Conservation (phyloP, 2,888 invertebrate species). For the Drosophila macrothrix region DNA sequence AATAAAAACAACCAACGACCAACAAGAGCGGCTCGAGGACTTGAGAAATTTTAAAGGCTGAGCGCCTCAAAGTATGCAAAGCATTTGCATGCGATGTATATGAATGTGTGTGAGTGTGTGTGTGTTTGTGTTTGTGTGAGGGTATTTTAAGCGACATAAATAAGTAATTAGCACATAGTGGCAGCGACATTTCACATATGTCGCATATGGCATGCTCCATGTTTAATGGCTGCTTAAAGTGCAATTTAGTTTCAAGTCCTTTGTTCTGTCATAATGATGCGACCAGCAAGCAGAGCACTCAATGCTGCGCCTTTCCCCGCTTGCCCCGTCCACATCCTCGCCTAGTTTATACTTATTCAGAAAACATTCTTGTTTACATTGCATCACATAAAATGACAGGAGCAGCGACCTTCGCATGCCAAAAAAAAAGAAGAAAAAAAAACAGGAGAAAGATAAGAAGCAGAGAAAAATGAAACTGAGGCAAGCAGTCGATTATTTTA, state of each 20-base stretch:
- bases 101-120: not conserved
- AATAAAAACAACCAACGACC: slow-evolving; percentile 12
- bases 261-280: slow-evolving; percentile 71
- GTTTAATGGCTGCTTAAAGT: slow-evolving; percentile 74
- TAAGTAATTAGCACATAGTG: slow-evolving; percentile 77
- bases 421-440: slow-evolving; percentile 1
- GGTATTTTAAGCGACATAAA: slow-evolving; percentile 63
- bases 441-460: slow-evolving; percentile 6
- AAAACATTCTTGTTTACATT: slow-evolving; percentile 58
- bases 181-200: slow-evolving; percentile 47
- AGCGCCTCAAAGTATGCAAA: slow-evolving; percentile 44
- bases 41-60: slow-evolving; percentile 37
- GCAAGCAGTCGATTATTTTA: slow-evolving; percentile 57
- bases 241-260: slow-evolving; percentile 68
- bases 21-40: slow-evolving; percentile 15
- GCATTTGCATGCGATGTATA: slow-evolving; percentile 14
- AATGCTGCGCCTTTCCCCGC: slow-evolving; percentile 12
- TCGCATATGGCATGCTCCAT: slow-evolving; percentile 34
- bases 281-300: slow-evolving; percentile 23
- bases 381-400: slow-evolving; percentile 61
- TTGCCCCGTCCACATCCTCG: not conserved
- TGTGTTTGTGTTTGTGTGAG: not conserved
- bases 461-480: slow-evolving; percentile 14
- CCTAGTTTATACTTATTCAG: slow-evolving; percentile 29
- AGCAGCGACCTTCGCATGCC: slow-evolving; percentile 62